A percentile compares a stretch with the other conserved stretches of the same genome.
Conservation (phyloP, 1,140 invertebrate species). For the Matsumurasca onukii region DNA sequence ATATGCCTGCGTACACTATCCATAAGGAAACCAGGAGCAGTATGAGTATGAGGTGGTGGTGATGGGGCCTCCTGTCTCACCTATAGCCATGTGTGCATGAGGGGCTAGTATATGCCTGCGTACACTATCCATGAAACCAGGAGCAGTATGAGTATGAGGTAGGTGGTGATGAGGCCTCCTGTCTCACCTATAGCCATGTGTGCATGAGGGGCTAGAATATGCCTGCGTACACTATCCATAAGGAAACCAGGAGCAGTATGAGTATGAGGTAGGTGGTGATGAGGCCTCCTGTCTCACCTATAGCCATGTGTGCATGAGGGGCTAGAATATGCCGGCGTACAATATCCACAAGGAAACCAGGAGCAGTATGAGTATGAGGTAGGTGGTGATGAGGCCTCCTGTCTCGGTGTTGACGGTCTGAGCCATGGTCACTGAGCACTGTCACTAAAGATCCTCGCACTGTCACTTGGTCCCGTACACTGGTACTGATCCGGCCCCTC, state of each 20-base stretch:
- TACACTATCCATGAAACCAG: constrained; percentile 53
- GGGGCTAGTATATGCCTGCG: constrained; percentile 49
- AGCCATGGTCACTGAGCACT: too few species aligned
- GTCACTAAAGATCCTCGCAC: too few species aligned
- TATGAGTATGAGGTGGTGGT: too few species aligned
- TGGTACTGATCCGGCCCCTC: too few species aligned
- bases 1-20: too few species aligned
- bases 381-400: constrained; percentile 52
- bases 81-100: too few species aligned
- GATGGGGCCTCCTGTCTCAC: too few species aligned
- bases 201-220: constrained; percentile 46
- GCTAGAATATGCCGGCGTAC: constrained; percentile 51
- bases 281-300: constrained; percentile 51
- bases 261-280: constrained; percentile 55
- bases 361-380: constrained; percentile 52
- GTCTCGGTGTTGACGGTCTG: constrained; percentile 44
- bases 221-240: constrained; percentile 53
- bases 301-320: too few species aligned
- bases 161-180: constrained; percentile 52
- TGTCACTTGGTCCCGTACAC: too few species aligned
- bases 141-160: constrained; percentile 52
- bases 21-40: too few species aligned
- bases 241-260: constrained; percentile 49
- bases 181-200: too few species aligned
- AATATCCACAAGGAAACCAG: constrained; percentile 52